A percentile compares a stretch with the other conserved stretches of the same genome.
Evolutionary conservation across 1,140 invertebrate genomes (phyloP).

Genomic region (Asbolus verrucosus): DNA sequence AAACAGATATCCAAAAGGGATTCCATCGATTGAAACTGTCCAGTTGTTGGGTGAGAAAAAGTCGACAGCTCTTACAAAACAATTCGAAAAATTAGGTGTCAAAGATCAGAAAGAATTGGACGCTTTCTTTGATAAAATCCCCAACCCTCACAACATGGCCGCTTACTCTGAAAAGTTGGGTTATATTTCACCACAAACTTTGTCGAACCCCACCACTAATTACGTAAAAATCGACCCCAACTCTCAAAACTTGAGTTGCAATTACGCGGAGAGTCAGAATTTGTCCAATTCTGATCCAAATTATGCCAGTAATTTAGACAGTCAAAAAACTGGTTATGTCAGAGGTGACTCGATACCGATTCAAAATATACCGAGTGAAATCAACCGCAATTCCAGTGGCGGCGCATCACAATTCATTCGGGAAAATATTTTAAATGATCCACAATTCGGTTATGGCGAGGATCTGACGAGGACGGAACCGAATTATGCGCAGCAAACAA

Average conservation of each 20-base stretch:
- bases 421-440: neutral
- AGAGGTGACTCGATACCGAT: neutral
- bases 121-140: constrained; percentile 23
- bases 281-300: too few relatives aligned
- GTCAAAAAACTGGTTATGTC: constrained; percentile 5
- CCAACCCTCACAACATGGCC: constrained; percentile 9
- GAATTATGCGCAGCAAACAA: neutral
- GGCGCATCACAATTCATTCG: neutral
- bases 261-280: too few relatives aligned
- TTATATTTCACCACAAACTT: neutral
- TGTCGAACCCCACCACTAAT: too few relatives aligned
- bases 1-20: constrained; percentile 50
- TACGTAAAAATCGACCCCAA: too few relatives aligned
- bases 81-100: constrained; percentile 1
- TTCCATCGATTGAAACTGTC: constrained; percentile 55
- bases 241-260: too few relatives aligned
- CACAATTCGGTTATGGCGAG: neutral
- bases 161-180: neutral
- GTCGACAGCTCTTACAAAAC: constrained; percentile 27
- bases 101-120: constrained; percentile 34
- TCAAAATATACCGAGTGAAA: too few relatives aligned
- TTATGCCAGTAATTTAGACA: neutral
- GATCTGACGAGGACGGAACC: neutral
- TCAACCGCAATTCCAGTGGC: too few relatives aligned
- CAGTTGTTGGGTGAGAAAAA: constrained; percentile 38